Percentiles rank a stretch among this genome's conserved stretches.
phyloP scores from a whole-genome alignment of 1,140 invertebrate genomes.

The Euschistus heros region DNA sequence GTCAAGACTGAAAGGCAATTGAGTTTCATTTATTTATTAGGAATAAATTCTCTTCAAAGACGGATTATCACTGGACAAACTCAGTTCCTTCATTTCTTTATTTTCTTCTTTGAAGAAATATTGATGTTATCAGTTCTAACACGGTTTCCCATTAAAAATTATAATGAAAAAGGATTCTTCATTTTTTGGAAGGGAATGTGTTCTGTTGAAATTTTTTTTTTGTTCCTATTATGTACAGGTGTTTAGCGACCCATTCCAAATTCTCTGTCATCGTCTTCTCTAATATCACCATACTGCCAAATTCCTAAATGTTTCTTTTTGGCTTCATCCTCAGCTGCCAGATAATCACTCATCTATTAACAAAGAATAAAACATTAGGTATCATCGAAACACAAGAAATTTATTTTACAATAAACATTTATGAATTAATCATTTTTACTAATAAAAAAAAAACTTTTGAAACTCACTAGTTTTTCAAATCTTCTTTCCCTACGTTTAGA shows the following conservation, averaged over 20 bases:
- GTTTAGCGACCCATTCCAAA: conserved; percentile 46
- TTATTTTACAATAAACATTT: no score
- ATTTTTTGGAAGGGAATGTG: conserved; percentile 8
- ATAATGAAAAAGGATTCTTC: not conserved
- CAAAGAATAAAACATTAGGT: not conserved
- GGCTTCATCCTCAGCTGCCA: conserved; percentile 71
- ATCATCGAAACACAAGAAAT: not conserved
- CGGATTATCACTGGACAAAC: conserved; percentile 16
- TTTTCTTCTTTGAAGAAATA: conserved; percentile 9
- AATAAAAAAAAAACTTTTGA: not conserved
- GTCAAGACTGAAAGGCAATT: conserved; percentile 12
- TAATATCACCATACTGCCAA: conserved; percentile 94
- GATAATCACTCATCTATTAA: conserved; percentile 61
- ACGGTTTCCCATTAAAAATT: conserved; percentile 7
- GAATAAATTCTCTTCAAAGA: conserved; percentile 3
- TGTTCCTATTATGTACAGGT: not conserved
- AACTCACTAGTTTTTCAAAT: conserved; percentile 60
- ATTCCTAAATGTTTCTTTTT: conserved; percentile 74
- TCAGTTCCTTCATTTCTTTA: conserved; percentile 3
- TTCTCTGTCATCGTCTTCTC: conserved; percentile 87
- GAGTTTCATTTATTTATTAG: conserved; percentile 3
- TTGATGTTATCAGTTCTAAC: not conserved
- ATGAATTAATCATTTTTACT: no score
- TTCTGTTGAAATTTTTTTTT: conserved; percentile 8
- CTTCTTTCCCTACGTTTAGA: conserved; percentile 70